Evolutionary conservation across 2,888 invertebrate species (phyloP).

Genomic region (Lapara coniferarum): DNA sequence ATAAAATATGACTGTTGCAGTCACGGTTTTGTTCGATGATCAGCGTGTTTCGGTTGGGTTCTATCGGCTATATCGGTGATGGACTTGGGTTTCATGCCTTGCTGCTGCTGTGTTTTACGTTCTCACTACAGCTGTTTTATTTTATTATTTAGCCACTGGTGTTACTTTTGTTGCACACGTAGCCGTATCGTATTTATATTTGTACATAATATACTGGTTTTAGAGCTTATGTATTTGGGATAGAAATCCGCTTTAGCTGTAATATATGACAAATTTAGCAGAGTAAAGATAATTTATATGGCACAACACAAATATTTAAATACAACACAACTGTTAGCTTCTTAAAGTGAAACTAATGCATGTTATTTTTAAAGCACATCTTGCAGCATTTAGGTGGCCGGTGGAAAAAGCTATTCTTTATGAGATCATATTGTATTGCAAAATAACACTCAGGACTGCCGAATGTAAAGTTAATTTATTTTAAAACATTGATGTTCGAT

Average conservation of each 20-base stretch:
- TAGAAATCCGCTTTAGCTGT: conserved; percentile 8
- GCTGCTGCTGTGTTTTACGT: conserved; percentile 18
- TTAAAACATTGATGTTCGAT: neutral
- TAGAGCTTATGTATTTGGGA: neutral
- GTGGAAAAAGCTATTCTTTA: conserved; percentile 39
- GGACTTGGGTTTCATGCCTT: conserved; percentile 27
- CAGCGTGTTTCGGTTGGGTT: conserved; percentile 66
- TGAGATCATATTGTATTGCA: conserved; percentile 35
- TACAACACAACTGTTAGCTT: neutral
- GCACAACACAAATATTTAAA: neutral
- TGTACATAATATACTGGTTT: neutral
- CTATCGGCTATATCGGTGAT: conserved; percentile 36
- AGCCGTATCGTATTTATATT: neutral
- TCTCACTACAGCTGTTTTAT: conserved; percentile 18
- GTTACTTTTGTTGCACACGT: conserved; percentile 27
- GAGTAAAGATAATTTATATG: neutral
- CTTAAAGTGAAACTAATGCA: conserved; percentile 34
- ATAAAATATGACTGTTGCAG: no score
- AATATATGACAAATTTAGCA: conserved; percentile 6
- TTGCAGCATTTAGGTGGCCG: conserved; percentile 44
- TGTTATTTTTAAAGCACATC: conserved; percentile 44
- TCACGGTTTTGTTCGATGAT: conserved; percentile 69
- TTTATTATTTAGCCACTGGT: conserved; percentile 34
- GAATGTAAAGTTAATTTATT: neutral
- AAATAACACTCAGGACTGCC: neutral